Evolutionary conservation across 2,888 invertebrate genomes (phyloP).

Genomic region (Tethea ocularis): DNA sequence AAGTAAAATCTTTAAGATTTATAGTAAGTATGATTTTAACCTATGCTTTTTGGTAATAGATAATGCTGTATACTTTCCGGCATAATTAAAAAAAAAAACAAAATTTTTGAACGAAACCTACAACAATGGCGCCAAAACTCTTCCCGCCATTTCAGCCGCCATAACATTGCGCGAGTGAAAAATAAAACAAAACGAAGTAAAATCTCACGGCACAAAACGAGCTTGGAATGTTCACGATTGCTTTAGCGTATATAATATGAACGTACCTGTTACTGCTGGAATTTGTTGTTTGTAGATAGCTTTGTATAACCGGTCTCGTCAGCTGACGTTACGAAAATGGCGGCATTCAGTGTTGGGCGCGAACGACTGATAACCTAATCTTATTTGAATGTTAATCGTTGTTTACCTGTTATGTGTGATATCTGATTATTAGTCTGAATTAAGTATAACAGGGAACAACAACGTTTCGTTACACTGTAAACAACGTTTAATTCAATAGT

Average conservation of each 20-base stretch:
- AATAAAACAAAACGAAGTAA: slow-evolving; percentile 46
- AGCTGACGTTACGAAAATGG: slow-evolving; percentile 71
- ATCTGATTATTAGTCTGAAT: neutral
- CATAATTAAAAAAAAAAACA: neutral
- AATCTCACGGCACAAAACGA: slow-evolving; percentile 46
- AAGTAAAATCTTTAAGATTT: no score
- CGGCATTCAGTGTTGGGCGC: slow-evolving; percentile 38
- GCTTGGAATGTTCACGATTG: slow-evolving; percentile 57
- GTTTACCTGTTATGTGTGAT: neutral
- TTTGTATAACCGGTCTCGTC: slow-evolving; percentile 69
- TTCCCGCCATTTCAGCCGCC: slow-evolving; percentile 18
- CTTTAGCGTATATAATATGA: slow-evolving; percentile 33
- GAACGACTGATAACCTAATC: slow-evolving; percentile 47
- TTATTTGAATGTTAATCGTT: slow-evolving; percentile 8
- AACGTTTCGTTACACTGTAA: neutral
- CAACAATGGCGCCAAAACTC: slow-evolving; percentile 33
- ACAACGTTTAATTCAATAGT: neutral
- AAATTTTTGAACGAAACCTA: neutral
- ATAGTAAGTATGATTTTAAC: neutral
- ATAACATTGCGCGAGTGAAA: slow-evolving; percentile 12
- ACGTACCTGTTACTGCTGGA: slow-evolving; percentile 68
- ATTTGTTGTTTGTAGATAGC: slow-evolving; percentile 50
- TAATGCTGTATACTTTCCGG: neutral
- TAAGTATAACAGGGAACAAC: neutral
- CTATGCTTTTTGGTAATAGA: neutral